phyloP scores from a whole-genome alignment of 2,888 invertebrate species.

The Aleiodes testaceus region DNA sequence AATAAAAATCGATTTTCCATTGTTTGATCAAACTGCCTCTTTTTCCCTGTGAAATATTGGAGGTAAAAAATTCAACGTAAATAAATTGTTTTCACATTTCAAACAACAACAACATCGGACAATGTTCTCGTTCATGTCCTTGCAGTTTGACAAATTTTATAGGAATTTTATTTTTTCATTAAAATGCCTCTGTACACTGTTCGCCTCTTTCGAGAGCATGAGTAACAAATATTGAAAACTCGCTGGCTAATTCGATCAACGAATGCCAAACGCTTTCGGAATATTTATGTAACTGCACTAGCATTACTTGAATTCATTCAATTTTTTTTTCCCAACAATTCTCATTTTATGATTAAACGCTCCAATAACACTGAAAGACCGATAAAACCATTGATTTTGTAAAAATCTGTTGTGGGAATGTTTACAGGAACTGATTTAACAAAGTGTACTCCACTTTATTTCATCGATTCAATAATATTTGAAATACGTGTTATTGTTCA shows the following conservation, averaged over 20 bases:
- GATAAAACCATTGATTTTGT: not conserved
- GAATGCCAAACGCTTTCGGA: not conserved
- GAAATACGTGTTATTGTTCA: no score
- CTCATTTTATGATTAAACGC: not conserved
- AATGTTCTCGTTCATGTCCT: not conserved
- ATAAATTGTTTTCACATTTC: no score
- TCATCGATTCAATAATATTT: no score
- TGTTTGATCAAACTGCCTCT: no score
- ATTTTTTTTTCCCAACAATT: not conserved
- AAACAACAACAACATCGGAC: not conserved
- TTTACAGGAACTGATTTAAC: no score
- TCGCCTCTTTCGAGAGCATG: not conserved
- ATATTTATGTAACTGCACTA: constrained; percentile 13
- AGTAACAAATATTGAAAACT: not conserved
- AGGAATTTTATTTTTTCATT: not conserved
- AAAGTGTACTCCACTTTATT: no score
- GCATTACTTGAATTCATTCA: not conserved
- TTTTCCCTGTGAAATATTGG: not conserved
- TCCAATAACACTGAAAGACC: not conserved
- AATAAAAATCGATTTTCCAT: no score
- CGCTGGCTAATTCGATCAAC: constrained; percentile 1
- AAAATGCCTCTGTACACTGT: not conserved
- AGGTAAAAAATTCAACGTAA: not conserved
- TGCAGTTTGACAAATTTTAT: not conserved
- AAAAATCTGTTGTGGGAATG: not conserved